Evolutionary conservation across 2,888 invertebrate genomes (phyloP).

Genomic region (Sceliomorpha sp.): DNA sequence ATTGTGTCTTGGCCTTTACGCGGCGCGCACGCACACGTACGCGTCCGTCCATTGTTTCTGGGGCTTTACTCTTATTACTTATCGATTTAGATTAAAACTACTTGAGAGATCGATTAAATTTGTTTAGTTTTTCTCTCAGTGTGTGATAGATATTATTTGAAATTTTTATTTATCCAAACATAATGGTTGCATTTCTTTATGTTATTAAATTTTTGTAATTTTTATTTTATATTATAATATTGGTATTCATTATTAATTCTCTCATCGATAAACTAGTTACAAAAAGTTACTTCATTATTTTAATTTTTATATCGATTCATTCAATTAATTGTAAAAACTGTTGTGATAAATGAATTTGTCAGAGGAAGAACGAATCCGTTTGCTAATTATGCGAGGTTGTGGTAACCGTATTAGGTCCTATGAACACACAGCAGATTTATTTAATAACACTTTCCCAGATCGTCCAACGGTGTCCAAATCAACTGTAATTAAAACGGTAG

Average conservation of each 20-base stretch:
- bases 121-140: no score
- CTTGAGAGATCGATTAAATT: no score
- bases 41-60: no score
- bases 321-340: not conserved
- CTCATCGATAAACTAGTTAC: not conserved
- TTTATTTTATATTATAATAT: not conserved
- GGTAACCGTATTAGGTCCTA: conserved; percentile 17
- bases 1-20: no score
- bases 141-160: not conserved
- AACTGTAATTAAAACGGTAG: conserved; percentile 14
- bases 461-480: conserved; percentile 7
- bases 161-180: not conserved
- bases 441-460: conserved; percentile 10
- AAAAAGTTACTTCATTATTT: not conserved
- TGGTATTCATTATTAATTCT: not conserved
- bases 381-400: conserved; percentile 19
- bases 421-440: conserved; percentile 13
- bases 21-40: no score
- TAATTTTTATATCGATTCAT: not conserved
- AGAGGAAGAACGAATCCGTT: conserved; percentile 9
- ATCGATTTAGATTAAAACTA: no score
- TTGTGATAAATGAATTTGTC: conserved; percentile 3
- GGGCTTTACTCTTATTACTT: no score
- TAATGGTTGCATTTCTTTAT: not conserved
- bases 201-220: not conserved